phyloP scores from a whole-genome alignment of 2,797 vertebrate genomes.

The Typhlichthys eigenmanni region DNA sequence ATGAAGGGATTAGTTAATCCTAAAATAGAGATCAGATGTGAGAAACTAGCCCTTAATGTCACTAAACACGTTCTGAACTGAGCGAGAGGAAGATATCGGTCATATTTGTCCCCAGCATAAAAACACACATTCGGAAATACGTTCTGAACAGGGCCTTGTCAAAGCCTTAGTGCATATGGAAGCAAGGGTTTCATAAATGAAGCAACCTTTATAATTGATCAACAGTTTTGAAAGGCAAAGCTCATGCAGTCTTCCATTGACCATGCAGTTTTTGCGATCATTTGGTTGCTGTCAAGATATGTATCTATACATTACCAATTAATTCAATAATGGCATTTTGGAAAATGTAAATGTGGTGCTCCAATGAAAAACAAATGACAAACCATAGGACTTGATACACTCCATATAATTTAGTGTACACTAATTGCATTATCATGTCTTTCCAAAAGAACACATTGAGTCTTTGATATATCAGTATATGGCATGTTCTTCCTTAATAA shows the following conservation, averaged over 20 bases:
- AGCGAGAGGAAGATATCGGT: slow-evolving; percentile 21
- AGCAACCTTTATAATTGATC: slow-evolving; percentile 73
- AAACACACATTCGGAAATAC: slow-evolving; percentile 38
- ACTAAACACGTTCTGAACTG: slow-evolving; percentile 57
- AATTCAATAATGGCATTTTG: slow-evolving; percentile 57
- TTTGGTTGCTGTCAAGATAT: slow-evolving; percentile 71
- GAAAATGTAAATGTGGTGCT: slow-evolving; percentile 56
- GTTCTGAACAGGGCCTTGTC: slow-evolving; percentile 59
- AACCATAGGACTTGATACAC: slow-evolving; percentile 47
- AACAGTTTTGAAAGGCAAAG: slow-evolving; percentile 78
- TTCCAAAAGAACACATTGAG: slow-evolving; percentile 61
- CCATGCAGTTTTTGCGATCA: slow-evolving; percentile 79
- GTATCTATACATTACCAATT: slow-evolving; percentile 58
- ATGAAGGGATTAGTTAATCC: slow-evolving; percentile 42
- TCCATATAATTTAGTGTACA: slow-evolving; percentile 63
- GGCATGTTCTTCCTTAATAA: slow-evolving; percentile 65
- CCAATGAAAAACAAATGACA: slow-evolving; percentile 52
- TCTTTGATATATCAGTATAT: slow-evolving; percentile 69
- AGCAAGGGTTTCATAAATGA: slow-evolving; percentile 76
- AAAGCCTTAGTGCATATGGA: slow-evolving; percentile 69
- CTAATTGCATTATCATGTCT: slow-evolving; percentile 69
- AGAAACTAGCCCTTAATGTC: slow-evolving; percentile 72
- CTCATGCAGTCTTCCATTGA: slow-evolving; percentile 81
- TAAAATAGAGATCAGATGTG: slow-evolving; percentile 55
- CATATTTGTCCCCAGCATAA: slow-evolving; percentile 53